Evolutionary conservation across 2,888 invertebrate genomes (phyloP).

Genomic region (Lymantria dispar): DNA sequence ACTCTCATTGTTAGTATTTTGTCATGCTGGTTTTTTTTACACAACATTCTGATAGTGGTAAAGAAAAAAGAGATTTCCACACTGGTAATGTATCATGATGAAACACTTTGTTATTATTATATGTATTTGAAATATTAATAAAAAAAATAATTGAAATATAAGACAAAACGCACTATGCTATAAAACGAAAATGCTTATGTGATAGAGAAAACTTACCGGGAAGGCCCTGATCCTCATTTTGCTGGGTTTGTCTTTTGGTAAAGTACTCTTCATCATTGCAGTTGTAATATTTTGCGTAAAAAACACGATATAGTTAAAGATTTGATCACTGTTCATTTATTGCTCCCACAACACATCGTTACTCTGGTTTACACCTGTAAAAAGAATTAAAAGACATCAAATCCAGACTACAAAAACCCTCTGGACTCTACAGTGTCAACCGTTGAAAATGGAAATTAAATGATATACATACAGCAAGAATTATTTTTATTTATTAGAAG

Average conservation of each 20-base stretch:
- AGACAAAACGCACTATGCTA: neutral
- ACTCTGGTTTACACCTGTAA: constrained; percentile 70
- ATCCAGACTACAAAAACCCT: constrained; percentile 7
- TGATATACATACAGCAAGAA: constrained; percentile 1
- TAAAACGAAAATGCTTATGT: neutral
- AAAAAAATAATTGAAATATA: too few relatives aligned
- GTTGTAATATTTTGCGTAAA: constrained; percentile 49
- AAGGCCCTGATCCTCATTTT: constrained; percentile 99
- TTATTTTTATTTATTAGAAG: constrained; percentile 5
- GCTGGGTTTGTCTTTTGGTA: constrained; percentile 93
- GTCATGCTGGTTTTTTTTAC: too few relatives aligned
- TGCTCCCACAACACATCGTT: constrained; percentile 69
- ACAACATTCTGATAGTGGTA: too few relatives aligned
- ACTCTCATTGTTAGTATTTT: too few relatives aligned
- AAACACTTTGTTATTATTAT: too few relatives aligned
- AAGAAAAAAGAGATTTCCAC: too few relatives aligned
- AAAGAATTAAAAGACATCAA: constrained; percentile 41
- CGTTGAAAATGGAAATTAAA: constrained; percentile 1
- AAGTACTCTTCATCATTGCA: constrained; percentile 87
- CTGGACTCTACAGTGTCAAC: constrained; percentile 5
- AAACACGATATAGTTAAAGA: constrained; percentile 52
- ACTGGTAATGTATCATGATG: too few relatives aligned
- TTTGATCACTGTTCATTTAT: constrained; percentile 65
- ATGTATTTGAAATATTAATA: too few relatives aligned
- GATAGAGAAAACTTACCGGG: constrained; percentile 88